These are phyloP conservation scores for Drosophila athabasca DNA, from an alignment of 1,140 invertebrate genomes.

Conservation along the genomic window DNA sequence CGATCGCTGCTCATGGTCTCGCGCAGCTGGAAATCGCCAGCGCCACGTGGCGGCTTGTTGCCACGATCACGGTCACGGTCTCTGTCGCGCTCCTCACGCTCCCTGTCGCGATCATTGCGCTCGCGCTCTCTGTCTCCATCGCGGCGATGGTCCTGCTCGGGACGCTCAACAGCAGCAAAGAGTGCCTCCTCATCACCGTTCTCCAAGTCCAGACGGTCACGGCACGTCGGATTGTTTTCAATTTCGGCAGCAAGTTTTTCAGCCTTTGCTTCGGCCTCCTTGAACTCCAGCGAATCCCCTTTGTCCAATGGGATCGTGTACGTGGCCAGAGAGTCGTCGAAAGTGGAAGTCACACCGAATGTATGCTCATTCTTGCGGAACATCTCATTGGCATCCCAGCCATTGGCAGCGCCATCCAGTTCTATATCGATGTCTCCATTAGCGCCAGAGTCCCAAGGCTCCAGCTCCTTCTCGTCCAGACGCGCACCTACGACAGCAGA, in stretches of 20 bases:
- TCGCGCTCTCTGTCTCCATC: slow-evolving; percentile 62
- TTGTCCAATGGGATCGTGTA: slow-evolving; percentile 95
- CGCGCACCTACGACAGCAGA: slow-evolving; percentile 76
- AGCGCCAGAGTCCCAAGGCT: slow-evolving; percentile 92
- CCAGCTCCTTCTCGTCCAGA: slow-evolving; percentile 90
- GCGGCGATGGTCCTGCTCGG: slow-evolving; percentile 50
- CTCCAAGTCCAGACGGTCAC: slow-evolving; percentile 92
- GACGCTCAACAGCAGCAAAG: slow-evolving; percentile 89
- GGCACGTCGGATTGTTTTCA: slow-evolving; percentile 91
- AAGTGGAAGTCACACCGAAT: slow-evolving; percentile 94
- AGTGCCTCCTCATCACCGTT: slow-evolving; percentile 94
- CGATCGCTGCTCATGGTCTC: slow-evolving; percentile 79
- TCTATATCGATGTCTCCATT: slow-evolving; percentile 87
- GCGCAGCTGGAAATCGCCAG: slow-evolving; percentile 63
- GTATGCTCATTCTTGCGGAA: slow-evolving; percentile 95
- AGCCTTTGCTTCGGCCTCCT: slow-evolving; percentile 92
- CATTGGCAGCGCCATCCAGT: slow-evolving; percentile 90
- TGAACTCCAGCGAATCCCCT: slow-evolving; percentile 93
- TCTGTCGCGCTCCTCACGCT: slow-evolving; percentile 69
- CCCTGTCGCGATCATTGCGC: slow-evolving; percentile 65
- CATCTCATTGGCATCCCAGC: slow-evolving; percentile 98
- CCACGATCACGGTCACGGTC: slow-evolving; percentile 76
- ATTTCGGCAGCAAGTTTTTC: slow-evolving; percentile 95
- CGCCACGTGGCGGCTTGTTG: slow-evolving; percentile 60
- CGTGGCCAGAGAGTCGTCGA: slow-evolving; percentile 92